A percentile compares a stretch with the other conserved stretches of the same genome.
These are phyloP conservation scores for Cirrhinus mrigala DNA, from an alignment of 2,797 vertebrate genomes.

Conservation along the genomic window DNA sequence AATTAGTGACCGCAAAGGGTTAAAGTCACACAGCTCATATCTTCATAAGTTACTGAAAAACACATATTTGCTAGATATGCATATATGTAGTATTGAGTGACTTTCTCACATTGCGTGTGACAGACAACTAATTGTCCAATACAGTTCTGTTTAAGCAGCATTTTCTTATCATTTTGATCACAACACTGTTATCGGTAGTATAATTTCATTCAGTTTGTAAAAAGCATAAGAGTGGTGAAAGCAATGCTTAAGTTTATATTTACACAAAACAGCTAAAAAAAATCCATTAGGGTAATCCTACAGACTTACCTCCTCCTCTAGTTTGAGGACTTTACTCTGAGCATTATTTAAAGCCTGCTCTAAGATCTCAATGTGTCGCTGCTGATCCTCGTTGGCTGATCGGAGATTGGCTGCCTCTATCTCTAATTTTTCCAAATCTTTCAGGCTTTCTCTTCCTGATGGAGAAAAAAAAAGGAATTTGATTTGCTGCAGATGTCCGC, in stretches of 20 bases:
- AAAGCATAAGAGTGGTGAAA: neutral
- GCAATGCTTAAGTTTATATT: neutral
- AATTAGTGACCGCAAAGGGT: neutral
- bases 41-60: neutral
- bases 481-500: neutral
- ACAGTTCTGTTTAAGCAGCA: too few relatives aligned
- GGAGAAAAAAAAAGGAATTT: conserved; percentile 9
- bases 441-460: conserved; percentile 83
- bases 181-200: neutral
- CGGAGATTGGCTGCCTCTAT: conserved; percentile 80
- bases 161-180: neutral
- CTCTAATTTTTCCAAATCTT: conserved; percentile 86
- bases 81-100: too few relatives aligned
- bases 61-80: neutral
- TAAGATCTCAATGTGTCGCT: conserved; percentile 84
- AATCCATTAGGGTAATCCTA: neutral
- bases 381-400: conserved; percentile 84
- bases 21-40: neutral
- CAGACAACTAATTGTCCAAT: too few relatives aligned
- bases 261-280: neutral
- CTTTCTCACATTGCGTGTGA: too few relatives aligned
- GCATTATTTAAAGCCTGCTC: conserved; percentile 87
- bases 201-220: neutral
- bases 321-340: conserved; percentile 84
- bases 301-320: conserved; percentile 85